Evolutionary conservation across 2,797 vertebrate species (phyloP), one percentile per base, ranked within the genome.

Genomic region (Telmatherina bonti): DNA sequence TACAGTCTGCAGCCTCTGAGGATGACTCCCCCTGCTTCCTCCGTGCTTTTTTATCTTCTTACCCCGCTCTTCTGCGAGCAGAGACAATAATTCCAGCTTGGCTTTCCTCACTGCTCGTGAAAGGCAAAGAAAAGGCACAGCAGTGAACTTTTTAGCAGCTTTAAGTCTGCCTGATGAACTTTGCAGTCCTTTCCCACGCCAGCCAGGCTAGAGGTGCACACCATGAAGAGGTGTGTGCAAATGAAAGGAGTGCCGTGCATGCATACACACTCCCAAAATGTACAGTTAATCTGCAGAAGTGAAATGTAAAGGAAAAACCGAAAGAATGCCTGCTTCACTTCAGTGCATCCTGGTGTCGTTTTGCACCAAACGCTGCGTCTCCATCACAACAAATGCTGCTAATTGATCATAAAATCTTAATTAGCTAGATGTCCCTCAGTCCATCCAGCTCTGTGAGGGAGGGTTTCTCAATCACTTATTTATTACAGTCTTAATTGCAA

Each of bases 401-500:
- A 83, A 86, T 88, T 90, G 91, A 89, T 90, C 88, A 86, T 92
- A 89, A 92, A 93, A 92, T 91, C 86, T 90, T 90, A 91, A 93
- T 93, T 91, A 89, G 84, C 80, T 81, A 57, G 72, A 82, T 73
- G 84, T 89, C 78, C 72, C 79, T 80, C 72, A 38, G 76, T 89
- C 81, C 64, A 55, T 85, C 79, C 81, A 64, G 45, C 74, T 77
- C 70, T 66, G 70, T 30, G 27, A 76, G 65, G 74, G 56, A 88
- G 78, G 79, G 77, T 88, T 84, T 86, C 79, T 86, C 61, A 0
- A 84, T 86, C 82, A 78, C 65, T 85, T 90, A 93, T 93, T 92
- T 93, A 92, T 92, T 92, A 88, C 62, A 29, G 82, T 85, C 81
- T 90, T 93, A 92, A 93, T 93, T 94, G 90, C 88, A 94, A 93